Evolutionary conservation across 2,888 invertebrate species (phyloP).

Genomic region (Blastobasis lacticolella): DNA sequence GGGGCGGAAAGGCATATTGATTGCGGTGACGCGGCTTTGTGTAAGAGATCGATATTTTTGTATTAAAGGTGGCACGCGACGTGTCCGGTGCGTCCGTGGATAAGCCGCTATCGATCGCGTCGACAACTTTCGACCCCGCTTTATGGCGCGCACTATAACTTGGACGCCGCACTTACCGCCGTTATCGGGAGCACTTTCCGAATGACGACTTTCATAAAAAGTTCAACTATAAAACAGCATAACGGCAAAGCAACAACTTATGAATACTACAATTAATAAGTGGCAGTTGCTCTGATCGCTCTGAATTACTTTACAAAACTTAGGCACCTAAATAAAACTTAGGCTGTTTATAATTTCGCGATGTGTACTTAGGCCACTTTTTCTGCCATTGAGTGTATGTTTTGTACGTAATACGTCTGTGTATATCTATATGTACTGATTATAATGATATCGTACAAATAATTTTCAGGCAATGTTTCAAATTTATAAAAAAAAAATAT

Average conservation of each 20-base stretch:
- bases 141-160: constrained; percentile 56
- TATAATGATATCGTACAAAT: too few species aligned
- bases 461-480: too few species aligned
- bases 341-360: too few species aligned
- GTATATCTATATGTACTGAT: too few species aligned
- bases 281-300: too few species aligned
- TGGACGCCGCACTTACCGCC: constrained; percentile 35
- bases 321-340: too few species aligned
- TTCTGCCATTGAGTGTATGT: too few species aligned
- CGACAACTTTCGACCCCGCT: constrained; percentile 57
- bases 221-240: constrained; percentile 13
- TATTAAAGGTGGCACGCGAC: constrained; percentile 70
- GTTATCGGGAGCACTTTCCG: constrained; percentile 30
- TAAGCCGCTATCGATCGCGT: constrained; percentile 60
- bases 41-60: constrained; percentile 71
- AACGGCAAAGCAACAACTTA: not conserved
- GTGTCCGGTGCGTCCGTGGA: constrained; percentile 63
- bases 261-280: not conserved
- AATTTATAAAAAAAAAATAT: too few species aligned
- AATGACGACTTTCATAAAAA: constrained; percentile 31
- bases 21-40: constrained; percentile 72
- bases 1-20: constrained; percentile 73
- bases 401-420: too few species aligned
- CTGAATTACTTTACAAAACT: too few species aligned
- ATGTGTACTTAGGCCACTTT: too few species aligned